Evolutionary conservation across 2,797 vertebrate species (phyloP).

Genomic region (Falco novaeseelandiae): DNA sequence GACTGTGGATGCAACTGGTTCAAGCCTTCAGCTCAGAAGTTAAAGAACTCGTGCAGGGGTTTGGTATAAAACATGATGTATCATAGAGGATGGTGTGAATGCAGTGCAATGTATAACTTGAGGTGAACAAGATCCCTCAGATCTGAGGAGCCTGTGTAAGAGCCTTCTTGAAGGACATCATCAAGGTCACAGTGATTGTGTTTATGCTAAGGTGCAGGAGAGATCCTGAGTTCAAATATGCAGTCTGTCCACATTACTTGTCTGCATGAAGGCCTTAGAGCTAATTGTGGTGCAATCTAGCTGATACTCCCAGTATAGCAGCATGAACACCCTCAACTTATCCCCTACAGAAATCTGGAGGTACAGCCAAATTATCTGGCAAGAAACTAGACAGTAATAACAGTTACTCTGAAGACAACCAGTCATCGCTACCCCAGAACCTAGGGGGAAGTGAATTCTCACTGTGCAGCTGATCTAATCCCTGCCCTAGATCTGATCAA

Average conservation of each 20-base stretch:
- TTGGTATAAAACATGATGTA: not conserved
- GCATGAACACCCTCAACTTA: constrained; percentile 1
- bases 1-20: not conserved
- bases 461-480: not conserved
- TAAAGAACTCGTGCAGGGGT: not conserved
- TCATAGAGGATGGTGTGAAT: not conserved
- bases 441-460: not conserved
- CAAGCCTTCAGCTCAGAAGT: not conserved
- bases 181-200: constrained; percentile 28
- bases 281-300: constrained; percentile 45
- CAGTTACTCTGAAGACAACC: constrained; percentile 32
- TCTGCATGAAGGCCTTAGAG: constrained; percentile 23
- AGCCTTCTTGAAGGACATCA: constrained; percentile 36
- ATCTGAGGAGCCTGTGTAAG: not conserved
- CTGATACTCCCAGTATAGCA: constrained; percentile 28
- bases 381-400: constrained; percentile 32
- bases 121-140: not conserved
- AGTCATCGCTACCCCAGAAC: not conserved
- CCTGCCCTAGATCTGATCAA: not conserved
- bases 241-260: constrained; percentile 50
- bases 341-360: constrained; percentile 43
- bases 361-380: constrained; percentile 20
- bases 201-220: constrained; percentile 25
- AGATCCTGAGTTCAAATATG: constrained; percentile 62
- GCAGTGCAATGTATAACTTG: fast-evolving